Percentiles rank a stretch among this genome's conserved stretches.
phyloP scores from a whole-genome alignment of 1,140 invertebrate species.

The Gonatopus flavifemur region DNA sequence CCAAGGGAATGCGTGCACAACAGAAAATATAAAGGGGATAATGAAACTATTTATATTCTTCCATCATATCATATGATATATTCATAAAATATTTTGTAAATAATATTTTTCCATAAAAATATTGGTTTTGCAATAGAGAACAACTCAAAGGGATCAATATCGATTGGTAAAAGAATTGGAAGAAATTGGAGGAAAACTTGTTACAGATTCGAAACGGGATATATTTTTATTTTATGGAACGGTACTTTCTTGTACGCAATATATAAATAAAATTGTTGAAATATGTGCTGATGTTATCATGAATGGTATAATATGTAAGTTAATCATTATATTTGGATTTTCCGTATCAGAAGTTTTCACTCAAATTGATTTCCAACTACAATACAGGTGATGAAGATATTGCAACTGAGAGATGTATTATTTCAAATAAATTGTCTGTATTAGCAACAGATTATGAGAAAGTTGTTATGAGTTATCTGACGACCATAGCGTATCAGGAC shows the following conservation, averaged over 20 bases:
- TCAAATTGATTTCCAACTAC: not conserved
- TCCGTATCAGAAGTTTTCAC: not conserved
- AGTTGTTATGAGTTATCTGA: slow-evolving; percentile 34
- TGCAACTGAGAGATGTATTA: slow-evolving; percentile 14
- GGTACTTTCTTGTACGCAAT: slow-evolving; percentile 12
- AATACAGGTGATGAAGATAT: slow-evolving; percentile 30
- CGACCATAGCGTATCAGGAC: slow-evolving; percentile 31
- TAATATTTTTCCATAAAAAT: no score
- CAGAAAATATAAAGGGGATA: no score
- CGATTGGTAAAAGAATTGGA: slow-evolving; percentile 22
- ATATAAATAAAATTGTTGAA: slow-evolving; percentile 22
- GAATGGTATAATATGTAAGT: slow-evolving; percentile 29
- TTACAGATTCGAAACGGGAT: slow-evolving; percentile 25
- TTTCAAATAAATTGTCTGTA: slow-evolving; percentile 19
- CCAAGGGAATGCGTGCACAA: no score
- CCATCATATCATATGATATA: no score
- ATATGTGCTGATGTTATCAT: slow-evolving; percentile 29
- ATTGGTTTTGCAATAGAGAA: slow-evolving; percentile 22
- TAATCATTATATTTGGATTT: not conserved
- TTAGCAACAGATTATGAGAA: slow-evolving; percentile 24
- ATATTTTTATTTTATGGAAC: slow-evolving; percentile 38
- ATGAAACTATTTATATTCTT: no score
- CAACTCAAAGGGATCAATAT: slow-evolving; percentile 7
- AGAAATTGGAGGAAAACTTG: slow-evolving; percentile 28
- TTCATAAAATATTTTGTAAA: no score